Evolutionary conservation across 2,797 vertebrate genomes (phyloP), one percentile per base, ranked within the genome.

Genomic region (Brachymystax lenok): DNA sequence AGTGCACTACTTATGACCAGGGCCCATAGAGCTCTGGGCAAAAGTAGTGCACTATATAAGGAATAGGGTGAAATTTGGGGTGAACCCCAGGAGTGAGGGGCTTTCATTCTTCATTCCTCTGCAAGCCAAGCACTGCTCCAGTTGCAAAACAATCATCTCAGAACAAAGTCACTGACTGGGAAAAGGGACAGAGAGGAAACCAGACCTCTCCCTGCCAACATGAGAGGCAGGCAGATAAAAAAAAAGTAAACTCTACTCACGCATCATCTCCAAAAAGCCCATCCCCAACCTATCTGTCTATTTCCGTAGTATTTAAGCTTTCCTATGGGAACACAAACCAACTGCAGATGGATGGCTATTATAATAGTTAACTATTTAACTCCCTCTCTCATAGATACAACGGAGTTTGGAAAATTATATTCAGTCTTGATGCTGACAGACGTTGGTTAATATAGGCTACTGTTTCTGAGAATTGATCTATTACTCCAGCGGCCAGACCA

Each of bases 311-410:
- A 0, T 28, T 72, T 30, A 71, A 33, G 70, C 73, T 82, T 78
- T 87, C 73, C 83, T 80, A 30, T 84, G 84, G 79, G 74, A 87
- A 80, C 28, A 56, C 74, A 78, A 82, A 85, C 81, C 77, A 76
- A 82, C 46, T 2, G 28, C 52, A 28, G 28, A 27, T 74, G 40
- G 59, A 51, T 51, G 17, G 51, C 16, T 52, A 46, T 40, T 27
- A 35, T 21, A 40, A 63, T 19, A 28, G 59, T 63, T 63, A 24
- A 63, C 59, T 13, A 3, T 63, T 63, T 63, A 63, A 24, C 30
- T 59, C 10, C 33, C 7, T 16, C 10, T 19, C 19, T 46, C 10
- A 46, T 35, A 40, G 3, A 27, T 19, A 14, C 73, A 27, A 24
- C 13, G 8, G 27, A 12, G 7, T 27, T 54, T 24, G 21, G 1